These are phyloP conservation scores for Virgularia gustaviana DNA, from an alignment of 92 coral and sea anemone species.

Conservation along the genomic window DNA sequence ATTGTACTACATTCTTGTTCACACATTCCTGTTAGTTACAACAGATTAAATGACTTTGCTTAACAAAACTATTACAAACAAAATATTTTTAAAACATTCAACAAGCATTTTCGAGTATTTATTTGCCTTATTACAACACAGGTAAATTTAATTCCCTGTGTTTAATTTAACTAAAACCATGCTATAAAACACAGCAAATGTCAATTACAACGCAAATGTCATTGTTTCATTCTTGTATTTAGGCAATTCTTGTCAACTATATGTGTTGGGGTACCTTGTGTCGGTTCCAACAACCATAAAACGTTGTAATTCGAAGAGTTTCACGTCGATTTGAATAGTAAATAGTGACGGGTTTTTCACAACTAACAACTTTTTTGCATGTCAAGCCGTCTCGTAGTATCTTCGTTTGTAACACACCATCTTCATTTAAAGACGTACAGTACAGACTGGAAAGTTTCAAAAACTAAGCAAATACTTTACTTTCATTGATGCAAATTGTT, in stretches of 20 bases:
- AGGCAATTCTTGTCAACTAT: not conserved
- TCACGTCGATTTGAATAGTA: not conserved
- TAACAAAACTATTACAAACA: too few species aligned
- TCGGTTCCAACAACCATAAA: conserved; percentile 6
- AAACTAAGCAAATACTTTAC: too few species aligned
- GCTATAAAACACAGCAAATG: not conserved
- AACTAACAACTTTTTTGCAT: conserved; percentile 1
- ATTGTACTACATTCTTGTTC: too few species aligned
- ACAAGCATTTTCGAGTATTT: too few species aligned
- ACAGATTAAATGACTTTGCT: too few species aligned
- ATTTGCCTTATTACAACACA: too few species aligned
- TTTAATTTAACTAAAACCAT: too few species aligned
- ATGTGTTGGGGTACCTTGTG: not conserved
- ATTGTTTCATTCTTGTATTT: not conserved
- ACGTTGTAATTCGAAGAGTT: not conserved
- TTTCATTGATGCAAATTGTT: not conserved
- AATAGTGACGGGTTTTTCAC: not conserved
- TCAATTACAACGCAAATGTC: not conserved
- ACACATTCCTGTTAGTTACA: too few species aligned
- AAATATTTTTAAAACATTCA: too few species aligned
- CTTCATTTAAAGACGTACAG: not conserved
- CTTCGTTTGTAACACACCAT: not conserved
- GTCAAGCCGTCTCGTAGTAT: not conserved
- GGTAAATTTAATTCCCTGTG: too few species aligned
- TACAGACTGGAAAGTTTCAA: not conserved